phyloP scores from a whole-genome alignment of 2,797 vertebrate species.

The Pantherophis alleghaniensis region DNA sequence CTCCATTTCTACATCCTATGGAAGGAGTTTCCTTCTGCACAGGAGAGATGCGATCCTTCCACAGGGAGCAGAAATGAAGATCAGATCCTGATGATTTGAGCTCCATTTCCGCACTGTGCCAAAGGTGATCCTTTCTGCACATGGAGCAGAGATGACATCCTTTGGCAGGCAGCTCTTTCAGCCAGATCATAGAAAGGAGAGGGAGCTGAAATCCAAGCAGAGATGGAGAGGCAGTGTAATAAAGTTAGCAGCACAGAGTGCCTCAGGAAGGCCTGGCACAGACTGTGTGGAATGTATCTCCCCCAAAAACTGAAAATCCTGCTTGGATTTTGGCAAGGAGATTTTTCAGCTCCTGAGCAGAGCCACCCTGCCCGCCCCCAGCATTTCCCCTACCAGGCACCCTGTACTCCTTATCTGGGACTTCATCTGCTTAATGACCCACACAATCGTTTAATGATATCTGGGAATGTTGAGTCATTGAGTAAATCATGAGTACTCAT shows the following conservation, averaged over 20 bases:
- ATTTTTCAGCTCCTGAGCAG: neutral
- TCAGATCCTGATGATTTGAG: neutral
- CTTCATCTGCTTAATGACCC: neutral
- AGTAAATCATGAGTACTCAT: neutral
- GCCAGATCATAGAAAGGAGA: neutral
- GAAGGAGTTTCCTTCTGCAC: neutral
- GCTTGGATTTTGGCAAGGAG: neutral
- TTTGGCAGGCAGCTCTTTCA: neutral
- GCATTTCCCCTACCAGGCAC: neutral
- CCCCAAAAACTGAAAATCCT: neutral
- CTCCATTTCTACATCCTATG: neutral
- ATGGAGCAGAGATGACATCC: neutral
- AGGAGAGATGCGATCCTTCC: neutral
- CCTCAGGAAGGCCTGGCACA: neutral
- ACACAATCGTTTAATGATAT: neutral
- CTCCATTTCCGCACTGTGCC: neutral
- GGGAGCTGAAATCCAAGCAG: neutral
- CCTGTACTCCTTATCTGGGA: neutral
- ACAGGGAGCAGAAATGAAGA: neutral
- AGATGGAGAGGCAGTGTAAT: neutral
- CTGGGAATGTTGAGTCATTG: neutral
- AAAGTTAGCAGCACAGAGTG: neutral
- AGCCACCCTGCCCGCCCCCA: rapidly evolving
- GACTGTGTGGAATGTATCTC: neutral
- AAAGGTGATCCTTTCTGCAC: neutral